phyloP scores from a whole-genome alignment of 92 coral and sea anemone genomes.

The Actinernus sp. region DNA sequence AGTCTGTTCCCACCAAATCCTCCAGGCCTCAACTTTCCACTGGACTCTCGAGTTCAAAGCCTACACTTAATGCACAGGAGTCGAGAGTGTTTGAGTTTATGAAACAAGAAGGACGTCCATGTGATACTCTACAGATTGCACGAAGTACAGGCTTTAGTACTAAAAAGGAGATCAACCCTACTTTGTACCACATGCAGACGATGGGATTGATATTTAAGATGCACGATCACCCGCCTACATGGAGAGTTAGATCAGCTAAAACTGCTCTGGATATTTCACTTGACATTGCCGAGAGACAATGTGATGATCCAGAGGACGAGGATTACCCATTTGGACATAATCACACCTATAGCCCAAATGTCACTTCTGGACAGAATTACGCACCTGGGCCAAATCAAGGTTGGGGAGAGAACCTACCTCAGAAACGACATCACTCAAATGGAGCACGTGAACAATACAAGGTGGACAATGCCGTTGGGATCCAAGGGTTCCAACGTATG shows the following conservation, averaged over 20 bases:
- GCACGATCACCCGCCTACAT: constrained; percentile 93
- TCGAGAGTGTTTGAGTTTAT: constrained; percentile 54
- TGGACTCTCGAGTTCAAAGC: constrained; percentile 6
- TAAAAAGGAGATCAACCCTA: constrained; percentile 88
- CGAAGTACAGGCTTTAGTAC: constrained; percentile 60
- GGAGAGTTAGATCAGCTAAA: constrained; percentile 69
- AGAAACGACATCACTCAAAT: neutral
- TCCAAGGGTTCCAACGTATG: neutral
- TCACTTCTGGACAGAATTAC: neutral
- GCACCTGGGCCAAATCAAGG: neutral
- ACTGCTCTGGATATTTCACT: constrained; percentile 5
- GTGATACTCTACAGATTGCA: constrained; percentile 69
- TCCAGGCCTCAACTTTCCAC: neutral
- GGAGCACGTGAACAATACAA: neutral
- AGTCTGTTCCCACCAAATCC: constrained; percentile 45
- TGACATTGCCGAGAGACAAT: constrained; percentile 1
- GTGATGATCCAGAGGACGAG: neutral
- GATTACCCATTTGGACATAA: neutral
- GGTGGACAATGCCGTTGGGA: neutral
- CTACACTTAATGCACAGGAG: constrained; percentile 48
- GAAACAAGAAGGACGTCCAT: constrained; percentile 72
- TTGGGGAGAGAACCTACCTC: no score
- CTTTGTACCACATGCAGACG: constrained; percentile 75
- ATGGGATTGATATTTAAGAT: constrained; percentile 76
- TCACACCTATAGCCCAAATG: neutral